Evolutionary conservation across 1,140 invertebrate species (phyloP).

Genomic region (Drosophila parvula): DNA sequence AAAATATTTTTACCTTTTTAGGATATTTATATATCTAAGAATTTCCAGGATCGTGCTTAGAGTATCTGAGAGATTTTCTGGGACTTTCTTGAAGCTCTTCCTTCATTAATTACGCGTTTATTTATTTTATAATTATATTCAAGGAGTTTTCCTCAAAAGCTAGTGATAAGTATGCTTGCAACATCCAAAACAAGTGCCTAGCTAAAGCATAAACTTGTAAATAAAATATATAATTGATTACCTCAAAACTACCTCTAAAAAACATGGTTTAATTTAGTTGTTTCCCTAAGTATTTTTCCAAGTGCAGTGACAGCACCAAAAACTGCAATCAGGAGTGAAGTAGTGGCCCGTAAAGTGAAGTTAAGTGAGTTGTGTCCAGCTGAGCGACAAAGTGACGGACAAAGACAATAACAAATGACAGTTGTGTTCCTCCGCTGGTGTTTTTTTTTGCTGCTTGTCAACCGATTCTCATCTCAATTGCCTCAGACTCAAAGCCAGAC

Average conservation of each 20-base stretch:
- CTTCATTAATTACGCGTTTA: neutral
- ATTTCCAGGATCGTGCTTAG: neutral
- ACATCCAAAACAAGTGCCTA: neutral
- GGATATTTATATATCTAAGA: neutral
- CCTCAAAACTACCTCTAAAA: too few species aligned
- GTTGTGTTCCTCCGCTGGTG: conserved; percentile 39
- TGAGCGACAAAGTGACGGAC: conserved; percentile 35
- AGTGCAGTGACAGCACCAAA: conserved; percentile 17
- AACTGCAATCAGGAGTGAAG: conserved; percentile 11
- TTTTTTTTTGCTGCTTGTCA: conserved; percentile 31
- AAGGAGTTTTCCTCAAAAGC: neutral
- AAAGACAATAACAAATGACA: conserved; percentile 73
- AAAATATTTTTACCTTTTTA: neutral
- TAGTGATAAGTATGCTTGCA: neutral
- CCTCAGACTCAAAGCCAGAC: conserved; percentile 7
- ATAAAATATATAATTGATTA: too few species aligned
- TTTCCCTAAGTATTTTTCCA: neutral
- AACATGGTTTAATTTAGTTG: neutral
- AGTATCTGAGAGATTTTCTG: neutral
- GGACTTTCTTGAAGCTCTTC: neutral
- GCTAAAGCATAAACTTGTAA: neutral
- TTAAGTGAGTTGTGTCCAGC: conserved; percentile 28
- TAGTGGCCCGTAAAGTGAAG: conserved; percentile 10
- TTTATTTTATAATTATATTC: neutral
- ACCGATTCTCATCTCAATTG: conserved; percentile 60